phyloP scores from a whole-genome alignment of 2,113 vertebrate species.

The Holacanthus passer region DNA sequence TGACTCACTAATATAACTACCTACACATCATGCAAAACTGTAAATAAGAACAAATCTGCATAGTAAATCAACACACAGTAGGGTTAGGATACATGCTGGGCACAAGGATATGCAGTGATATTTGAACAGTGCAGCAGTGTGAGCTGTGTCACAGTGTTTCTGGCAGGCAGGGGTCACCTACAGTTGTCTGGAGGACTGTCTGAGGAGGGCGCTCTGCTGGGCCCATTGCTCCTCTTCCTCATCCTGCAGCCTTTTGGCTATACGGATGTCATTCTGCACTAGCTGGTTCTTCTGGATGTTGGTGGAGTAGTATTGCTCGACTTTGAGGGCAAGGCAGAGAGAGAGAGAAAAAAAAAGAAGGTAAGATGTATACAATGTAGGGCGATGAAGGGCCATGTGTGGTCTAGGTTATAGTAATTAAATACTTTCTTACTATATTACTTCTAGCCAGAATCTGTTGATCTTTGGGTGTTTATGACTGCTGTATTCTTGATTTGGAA shows the following conservation, averaged over 20 bases:
- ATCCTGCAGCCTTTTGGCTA: constrained; percentile 83
- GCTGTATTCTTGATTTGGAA: not conserved
- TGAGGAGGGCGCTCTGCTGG: constrained; percentile 59
- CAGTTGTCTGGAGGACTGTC: constrained; percentile 74
- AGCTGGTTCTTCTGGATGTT: constrained; percentile 84
- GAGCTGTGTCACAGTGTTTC: not conserved
- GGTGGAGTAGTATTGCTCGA: constrained; percentile 85
- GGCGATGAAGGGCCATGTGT: not conserved
- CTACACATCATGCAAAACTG: not conserved
- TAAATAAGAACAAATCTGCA: not conserved
- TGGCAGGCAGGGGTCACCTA: constrained; percentile 43
- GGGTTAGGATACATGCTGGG: not conserved
- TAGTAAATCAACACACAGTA: not conserved
- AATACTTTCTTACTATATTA: not conserved
- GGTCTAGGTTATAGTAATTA: not conserved
- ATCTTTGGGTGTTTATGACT: not conserved
- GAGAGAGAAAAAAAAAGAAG: not conserved
- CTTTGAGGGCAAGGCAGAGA: constrained; percentile 44
- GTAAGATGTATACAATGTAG: not conserved
- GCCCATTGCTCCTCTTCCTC: constrained; percentile 80
- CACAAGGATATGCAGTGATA: not conserved
- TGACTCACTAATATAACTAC: not conserved
- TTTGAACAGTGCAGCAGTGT: not conserved
- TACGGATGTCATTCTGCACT: constrained; percentile 83
- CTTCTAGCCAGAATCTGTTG: not conserved